phyloP scores from a whole-genome alignment of 2,797 vertebrate genomes.

The Synaphobranchus kaupii region DNA sequence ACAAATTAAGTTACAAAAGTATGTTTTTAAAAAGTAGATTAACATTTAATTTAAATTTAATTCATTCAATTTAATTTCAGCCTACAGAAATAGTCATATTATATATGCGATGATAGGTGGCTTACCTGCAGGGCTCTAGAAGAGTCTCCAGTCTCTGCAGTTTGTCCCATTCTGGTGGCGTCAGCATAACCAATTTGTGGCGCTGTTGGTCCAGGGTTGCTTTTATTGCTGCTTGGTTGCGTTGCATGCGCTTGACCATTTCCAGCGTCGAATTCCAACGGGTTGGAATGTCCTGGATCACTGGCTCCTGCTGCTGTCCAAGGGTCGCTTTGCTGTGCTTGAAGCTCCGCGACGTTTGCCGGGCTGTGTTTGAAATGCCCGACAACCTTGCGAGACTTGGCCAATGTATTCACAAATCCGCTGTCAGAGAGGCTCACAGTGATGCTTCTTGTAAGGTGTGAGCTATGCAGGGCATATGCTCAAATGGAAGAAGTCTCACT shows the following conservation, averaged over 20 bases:
- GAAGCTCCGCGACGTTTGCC: too few relatives aligned
- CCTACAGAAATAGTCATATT: not conserved
- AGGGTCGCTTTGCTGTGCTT: slow-evolving; percentile 16
- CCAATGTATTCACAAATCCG: too few relatives aligned
- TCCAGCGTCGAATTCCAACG: slow-evolving; percentile 16
- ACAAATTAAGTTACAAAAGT: too few relatives aligned
- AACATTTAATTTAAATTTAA: too few relatives aligned
- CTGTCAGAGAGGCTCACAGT: too few relatives aligned
- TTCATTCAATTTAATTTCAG: not conserved
- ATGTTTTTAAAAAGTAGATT: too few relatives aligned
- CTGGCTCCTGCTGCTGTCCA: slow-evolving; percentile 30
- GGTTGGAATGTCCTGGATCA: slow-evolving; percentile 35
- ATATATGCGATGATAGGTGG: not conserved
- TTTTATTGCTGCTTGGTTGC: slow-evolving; percentile 29
- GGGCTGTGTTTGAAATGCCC: too few relatives aligned
- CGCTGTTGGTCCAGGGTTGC: slow-evolving; percentile 34
- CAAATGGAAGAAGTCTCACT: slow-evolving; percentile 31
- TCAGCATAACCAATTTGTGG: slow-evolving; percentile 35
- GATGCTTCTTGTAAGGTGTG: too few relatives aligned
- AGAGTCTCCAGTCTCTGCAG: slow-evolving; percentile 31
- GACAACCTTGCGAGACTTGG: too few relatives aligned
- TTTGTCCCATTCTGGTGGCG: slow-evolving; percentile 29
- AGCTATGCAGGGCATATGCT: slow-evolving; percentile 43
- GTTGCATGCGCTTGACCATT: slow-evolving; percentile 32
- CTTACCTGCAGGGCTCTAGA: slow-evolving; percentile 40